phyloP scores from a whole-genome alignment of 1,140 invertebrate genomes.

The Mesaphorura yosii region DNA sequence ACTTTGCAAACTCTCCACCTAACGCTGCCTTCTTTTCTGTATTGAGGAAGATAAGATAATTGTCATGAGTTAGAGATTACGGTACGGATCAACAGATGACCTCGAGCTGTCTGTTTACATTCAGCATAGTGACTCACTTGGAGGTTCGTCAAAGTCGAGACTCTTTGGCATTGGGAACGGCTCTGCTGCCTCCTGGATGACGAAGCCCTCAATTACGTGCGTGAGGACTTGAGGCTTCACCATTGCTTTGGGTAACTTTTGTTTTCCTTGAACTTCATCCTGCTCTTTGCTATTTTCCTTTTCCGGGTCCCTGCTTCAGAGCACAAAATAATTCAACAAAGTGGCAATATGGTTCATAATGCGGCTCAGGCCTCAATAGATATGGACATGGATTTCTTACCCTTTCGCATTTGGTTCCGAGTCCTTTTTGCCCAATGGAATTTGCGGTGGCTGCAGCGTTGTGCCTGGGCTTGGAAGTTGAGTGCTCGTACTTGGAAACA shows the following conservation, averaged over 20 bases:
- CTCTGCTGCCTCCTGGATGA: slow-evolving; percentile 72
- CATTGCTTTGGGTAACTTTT: slow-evolving; percentile 62
- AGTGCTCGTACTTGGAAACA: slow-evolving; percentile 15
- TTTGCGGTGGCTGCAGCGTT: slow-evolving; percentile 25
- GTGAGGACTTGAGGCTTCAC: slow-evolving; percentile 92
- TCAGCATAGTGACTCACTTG: slow-evolving; percentile 44
- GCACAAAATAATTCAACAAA: slow-evolving; percentile 10
- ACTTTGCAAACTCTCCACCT: slow-evolving; percentile 49
- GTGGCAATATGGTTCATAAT: neutral
- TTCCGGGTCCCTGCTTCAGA: slow-evolving; percentile 22
- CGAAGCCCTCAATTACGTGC: slow-evolving; percentile 92
- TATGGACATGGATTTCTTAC: slow-evolving; percentile 4
- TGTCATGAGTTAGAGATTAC: no score
- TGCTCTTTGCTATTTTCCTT: slow-evolving; percentile 28
- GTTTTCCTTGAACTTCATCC: slow-evolving; percentile 41
- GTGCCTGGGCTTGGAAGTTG: slow-evolving; percentile 30
- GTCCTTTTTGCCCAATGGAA: slow-evolving; percentile 16
- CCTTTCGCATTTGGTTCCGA: slow-evolving; percentile 2
- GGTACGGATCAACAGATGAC: neutral
- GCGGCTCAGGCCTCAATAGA: no score
- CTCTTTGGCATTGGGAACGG: slow-evolving; percentile 42
- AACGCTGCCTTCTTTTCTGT: slow-evolving; percentile 41
- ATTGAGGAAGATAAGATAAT: slow-evolving; percentile 10
- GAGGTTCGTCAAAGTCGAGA: slow-evolving; percentile 52
- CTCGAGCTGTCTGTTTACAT: neutral